phyloP scores from a whole-genome alignment of 2,888 invertebrate species.

The Drosophila infuscata region DNA sequence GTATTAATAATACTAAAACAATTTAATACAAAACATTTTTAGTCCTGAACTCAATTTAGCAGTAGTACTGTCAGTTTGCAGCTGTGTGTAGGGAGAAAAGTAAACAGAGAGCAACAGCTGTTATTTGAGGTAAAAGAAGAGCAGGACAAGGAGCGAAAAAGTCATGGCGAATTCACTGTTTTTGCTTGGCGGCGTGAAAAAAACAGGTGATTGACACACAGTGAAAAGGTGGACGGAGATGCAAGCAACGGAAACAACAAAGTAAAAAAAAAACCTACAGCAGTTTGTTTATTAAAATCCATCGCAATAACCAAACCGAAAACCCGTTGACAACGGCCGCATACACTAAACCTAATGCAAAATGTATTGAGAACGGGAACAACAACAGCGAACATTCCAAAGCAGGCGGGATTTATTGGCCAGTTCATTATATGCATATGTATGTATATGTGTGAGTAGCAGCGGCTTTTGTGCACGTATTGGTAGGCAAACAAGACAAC shows the following conservation, averaged over 20 bases:
- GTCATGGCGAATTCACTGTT: conserved; percentile 57
- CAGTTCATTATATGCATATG: conserved; percentile 6
- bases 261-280: conserved; percentile 32
- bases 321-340: conserved; percentile 67
- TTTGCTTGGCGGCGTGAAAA: conserved; percentile 50
- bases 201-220: conserved; percentile 74
- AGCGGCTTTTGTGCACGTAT: conserved; percentile 25
- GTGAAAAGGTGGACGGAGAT: conserved; percentile 35
- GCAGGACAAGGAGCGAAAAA: conserved; percentile 5
- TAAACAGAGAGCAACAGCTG: conserved; percentile 50
- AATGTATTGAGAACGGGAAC: conserved; percentile 71
- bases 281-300: conserved; percentile 37
- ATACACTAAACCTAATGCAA: conserved; percentile 54
- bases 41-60: conserved; percentile 10
- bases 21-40: neutral
- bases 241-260: conserved; percentile 57
- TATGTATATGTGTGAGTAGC: conserved; percentile 8
- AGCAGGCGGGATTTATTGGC: conserved; percentile 48
- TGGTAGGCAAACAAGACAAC: conserved; percentile 63
- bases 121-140: conserved; percentile 14
- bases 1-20: neutral
- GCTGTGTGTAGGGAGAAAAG: conserved; percentile 44
- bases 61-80: neutral
- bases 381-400: conserved; percentile 54
- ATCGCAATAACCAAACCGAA: conserved; percentile 59